phyloP scores from a whole-genome alignment of 2,113 vertebrate species.

The Galbula dea region DNA sequence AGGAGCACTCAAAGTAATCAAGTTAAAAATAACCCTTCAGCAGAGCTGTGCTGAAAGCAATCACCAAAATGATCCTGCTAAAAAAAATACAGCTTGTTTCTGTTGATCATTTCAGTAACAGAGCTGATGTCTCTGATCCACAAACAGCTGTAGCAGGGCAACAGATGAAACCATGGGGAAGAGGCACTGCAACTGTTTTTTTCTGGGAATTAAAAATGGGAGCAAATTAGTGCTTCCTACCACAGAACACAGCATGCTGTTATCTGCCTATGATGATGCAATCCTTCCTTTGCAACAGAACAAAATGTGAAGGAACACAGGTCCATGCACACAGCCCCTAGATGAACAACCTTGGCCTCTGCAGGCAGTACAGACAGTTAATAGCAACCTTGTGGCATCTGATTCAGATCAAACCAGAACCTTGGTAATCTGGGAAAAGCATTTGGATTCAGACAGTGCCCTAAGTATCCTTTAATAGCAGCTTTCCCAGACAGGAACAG shows the following conservation, averaged over 20 bases:
- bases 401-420: neutral
- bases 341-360: neutral
- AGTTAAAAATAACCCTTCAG: conserved; percentile 10
- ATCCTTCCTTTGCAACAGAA: neutral
- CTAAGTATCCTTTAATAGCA: neutral
- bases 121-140: neutral
- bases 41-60: neutral
- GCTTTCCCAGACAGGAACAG: neutral
- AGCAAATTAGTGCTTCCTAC: neutral
- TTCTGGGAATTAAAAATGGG: neutral
- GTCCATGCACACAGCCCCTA: neutral
- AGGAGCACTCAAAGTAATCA: neutral
- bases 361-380: neutral
- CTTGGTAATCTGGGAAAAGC: neutral
- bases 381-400: neutral
- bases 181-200: neutral
- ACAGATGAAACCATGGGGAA: fast-evolving
- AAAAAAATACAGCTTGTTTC: neutral
- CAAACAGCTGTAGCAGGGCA: neutral
- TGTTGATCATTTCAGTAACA: neutral
- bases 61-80: neutral
- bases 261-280: neutral
- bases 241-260: neutral
- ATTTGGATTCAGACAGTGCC: neutral
- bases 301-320: neutral